Base-by-base conservation (phyloP, 2,113 vertebrate species). In the Morphnarchus princeps region DNA sequence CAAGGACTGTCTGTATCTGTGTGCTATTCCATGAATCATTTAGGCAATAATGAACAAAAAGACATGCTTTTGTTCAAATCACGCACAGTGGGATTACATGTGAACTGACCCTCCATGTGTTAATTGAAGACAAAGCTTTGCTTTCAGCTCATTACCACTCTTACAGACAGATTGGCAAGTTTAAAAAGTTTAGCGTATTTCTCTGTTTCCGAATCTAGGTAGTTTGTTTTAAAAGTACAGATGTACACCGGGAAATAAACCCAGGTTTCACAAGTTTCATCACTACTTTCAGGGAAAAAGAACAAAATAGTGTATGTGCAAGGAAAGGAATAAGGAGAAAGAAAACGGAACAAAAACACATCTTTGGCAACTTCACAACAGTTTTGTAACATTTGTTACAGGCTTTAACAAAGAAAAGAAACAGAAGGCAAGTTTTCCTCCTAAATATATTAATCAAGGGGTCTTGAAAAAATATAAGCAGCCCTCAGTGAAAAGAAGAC, bases 91-190 rank as follows among this genome's bases (percentile, higher is more conserved):
- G 32, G 61, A 95, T 91, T 91, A 85, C 52, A 87, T 13, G 31
- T 49, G 90, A 96, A 89, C 69, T 77, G 73, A 86, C 52, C 26
- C 49, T 95, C 74, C 67, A 34, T 6, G 18, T 34, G 9, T 67
- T 96, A 96, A 95, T 4, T 89, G 57, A 93, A 95, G 32, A 87
- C 83, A 95, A 97, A 94, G 81, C 66, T 92, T 89, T 66, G 40
- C 78, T 97, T 89, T 89, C 70, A 94, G 63, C 67, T 97, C 74
- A 79, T 93, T 89, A 93, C 58, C 5, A 31, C 76, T 85, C 61
- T 76, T 87, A 73, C 42, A 87, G 42, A 57, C 38, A 87, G 54
- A 76, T 6, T n/a, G 58, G 17, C 29, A 65, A 94, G 16, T 92
- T 96, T 38, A 87, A 18, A 22, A 94, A 89, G n/a, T 82, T 80